These are phyloP conservation scores for Ceratosolen solmsi DNA, from an alignment of 1,140 invertebrate species.

Conservation along the genomic window DNA sequence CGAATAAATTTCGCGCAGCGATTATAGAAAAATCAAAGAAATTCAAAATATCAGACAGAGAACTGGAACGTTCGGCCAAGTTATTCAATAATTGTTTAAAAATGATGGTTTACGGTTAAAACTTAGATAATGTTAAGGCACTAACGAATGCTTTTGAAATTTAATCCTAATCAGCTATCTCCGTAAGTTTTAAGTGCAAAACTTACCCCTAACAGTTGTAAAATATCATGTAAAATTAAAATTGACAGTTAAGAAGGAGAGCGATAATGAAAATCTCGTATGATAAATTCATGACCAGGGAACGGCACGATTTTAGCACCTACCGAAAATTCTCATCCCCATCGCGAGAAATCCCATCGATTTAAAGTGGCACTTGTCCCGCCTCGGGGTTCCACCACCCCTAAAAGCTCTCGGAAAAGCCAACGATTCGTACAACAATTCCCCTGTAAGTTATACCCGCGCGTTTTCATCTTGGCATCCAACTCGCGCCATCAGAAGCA, in stretches of 20 bases:
- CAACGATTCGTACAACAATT: slow-evolving; percentile 1
- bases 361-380: background rate
- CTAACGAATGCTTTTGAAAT: background rate
- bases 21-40: too few species aligned
- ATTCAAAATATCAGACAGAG: too few species aligned
- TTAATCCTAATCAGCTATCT: background rate
- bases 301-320: background rate
- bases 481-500: background rate
- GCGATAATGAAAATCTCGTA: background rate
- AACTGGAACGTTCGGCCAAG: too few species aligned
- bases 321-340: background rate
- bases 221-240: background rate
- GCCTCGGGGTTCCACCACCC: background rate
- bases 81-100: too few species aligned
- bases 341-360: background rate
- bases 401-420: background rate
- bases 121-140: background rate
- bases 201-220: background rate
- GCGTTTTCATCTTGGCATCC: background rate
- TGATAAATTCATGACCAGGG: background rate
- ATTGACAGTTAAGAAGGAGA: background rate
- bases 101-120: background rate
- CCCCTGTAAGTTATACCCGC: background rate
- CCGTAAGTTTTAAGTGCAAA: background rate
- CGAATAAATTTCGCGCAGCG: too few species aligned